These are phyloP conservation scores for Dryobota labecula DNA, from an alignment of 2,888 invertebrate species.

Conservation along the genomic window DNA sequence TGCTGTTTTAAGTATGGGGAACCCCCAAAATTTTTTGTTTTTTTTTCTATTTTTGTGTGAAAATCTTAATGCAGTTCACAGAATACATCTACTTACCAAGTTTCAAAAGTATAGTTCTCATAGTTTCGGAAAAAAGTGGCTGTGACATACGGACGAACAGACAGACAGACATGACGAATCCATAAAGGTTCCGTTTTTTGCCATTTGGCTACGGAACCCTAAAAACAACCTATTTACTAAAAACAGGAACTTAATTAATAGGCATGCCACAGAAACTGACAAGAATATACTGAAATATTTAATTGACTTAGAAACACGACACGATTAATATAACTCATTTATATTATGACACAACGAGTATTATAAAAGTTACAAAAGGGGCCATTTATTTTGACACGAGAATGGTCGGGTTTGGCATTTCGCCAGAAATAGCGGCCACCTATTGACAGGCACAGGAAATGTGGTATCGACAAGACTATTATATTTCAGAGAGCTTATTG, in stretches of 20 bases:
- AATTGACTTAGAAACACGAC: conserved; percentile 54
- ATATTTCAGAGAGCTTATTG: conserved; percentile 55
- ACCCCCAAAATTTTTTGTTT: no score
- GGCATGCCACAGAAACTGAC: conserved; percentile 36
- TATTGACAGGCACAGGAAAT: conserved; percentile 58
- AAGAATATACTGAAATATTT: conserved; percentile 50
- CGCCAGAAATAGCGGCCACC: conserved; percentile 52
- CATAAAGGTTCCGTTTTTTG: no score
- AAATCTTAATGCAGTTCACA: no score
- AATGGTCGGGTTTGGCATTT: conserved; percentile 47
- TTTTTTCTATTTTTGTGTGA: no score
- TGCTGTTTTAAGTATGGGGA: no score
- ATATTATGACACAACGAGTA: conserved; percentile 57
- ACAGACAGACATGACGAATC: no score
- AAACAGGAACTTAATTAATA: conserved; percentile 48
- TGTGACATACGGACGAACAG: no score
- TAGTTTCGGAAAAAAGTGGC: no score
- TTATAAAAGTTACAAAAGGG: conserved; percentile 61
- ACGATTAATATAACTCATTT: conserved; percentile 61
- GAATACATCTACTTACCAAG: no score
- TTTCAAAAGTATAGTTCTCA: no score
- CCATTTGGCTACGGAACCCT: no score
- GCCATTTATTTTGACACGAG: conserved; percentile 63
- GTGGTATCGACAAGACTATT: conserved; percentile 58
- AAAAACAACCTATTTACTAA: conserved; percentile 30